Percentiles rank a stretch among this genome's conserved stretches.
Conservation (phyloP, 2,797 vertebrate genomes). For the Melanotaenia nigrans region DNA sequence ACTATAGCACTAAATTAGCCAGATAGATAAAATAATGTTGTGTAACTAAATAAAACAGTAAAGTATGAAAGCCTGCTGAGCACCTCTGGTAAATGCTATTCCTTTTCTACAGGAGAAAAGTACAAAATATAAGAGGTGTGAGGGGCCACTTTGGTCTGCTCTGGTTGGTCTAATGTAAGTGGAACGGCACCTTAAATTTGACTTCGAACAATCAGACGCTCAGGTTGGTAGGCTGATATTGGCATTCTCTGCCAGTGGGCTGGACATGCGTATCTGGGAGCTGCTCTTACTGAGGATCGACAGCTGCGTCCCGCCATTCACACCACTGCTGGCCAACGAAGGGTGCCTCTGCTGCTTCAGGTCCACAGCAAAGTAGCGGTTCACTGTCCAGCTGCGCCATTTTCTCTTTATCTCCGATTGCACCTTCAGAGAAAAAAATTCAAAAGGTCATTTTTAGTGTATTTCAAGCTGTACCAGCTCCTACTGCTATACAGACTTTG, state of each 20-base stretch:
- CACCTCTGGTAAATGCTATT: slow-evolving; percentile 45
- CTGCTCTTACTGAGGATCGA: slow-evolving; percentile 99
- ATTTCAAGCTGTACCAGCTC: slow-evolving; percentile 80
- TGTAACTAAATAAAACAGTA: slow-evolving; percentile 19
- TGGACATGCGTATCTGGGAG: slow-evolving; percentile 98
- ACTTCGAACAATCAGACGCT: slow-evolving; percentile 69
- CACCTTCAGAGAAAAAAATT: slow-evolving; percentile 95
- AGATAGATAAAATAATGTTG: slow-evolving; percentile 16
- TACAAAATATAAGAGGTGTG: slow-evolving; percentile 38
- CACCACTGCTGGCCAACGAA: slow-evolving; percentile 97
- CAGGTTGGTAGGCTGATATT: slow-evolving; percentile 92
- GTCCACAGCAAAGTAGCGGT: slow-evolving; percentile 98
- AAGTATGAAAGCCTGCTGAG: slow-evolving; percentile 24
- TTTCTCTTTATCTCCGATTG: slow-evolving; percentile 99
- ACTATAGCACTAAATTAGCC: slow-evolving; percentile 13
- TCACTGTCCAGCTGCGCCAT: slow-evolving; percentile 99
- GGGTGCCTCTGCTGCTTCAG: slow-evolving; percentile 97
- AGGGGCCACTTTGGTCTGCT: slow-evolving; percentile 74
- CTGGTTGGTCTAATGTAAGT: slow-evolving; percentile 56
- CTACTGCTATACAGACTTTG: background rate
- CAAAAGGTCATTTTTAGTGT: slow-evolving; percentile 90
- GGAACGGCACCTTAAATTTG: slow-evolving; percentile 53
- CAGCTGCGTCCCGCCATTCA: slow-evolving; percentile 97
- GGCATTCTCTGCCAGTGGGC: slow-evolving; percentile 92
- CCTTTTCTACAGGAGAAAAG: slow-evolving; percentile 40